Percentiles rank a stretch among this genome's conserved stretches.
Conservation (phyloP, 2,113 vertebrate genomes). For the Urocolius indicus region DNA sequence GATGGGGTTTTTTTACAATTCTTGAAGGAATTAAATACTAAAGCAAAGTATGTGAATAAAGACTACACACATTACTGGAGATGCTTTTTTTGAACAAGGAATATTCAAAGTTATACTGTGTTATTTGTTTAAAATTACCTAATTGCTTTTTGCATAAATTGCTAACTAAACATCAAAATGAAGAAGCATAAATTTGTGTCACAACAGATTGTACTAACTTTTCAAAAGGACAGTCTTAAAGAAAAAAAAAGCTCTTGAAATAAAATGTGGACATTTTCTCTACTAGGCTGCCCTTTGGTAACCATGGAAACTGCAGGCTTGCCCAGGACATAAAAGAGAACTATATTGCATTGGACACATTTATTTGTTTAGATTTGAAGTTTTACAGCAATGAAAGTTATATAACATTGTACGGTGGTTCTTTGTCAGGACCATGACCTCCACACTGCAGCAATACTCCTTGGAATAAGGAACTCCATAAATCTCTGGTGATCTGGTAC, state of each 20-base stretch:
- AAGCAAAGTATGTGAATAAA: background rate
- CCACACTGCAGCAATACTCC: background rate
- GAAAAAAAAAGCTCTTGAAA: background rate
- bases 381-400: background rate
- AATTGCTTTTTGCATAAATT: background rate
- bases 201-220: background rate
- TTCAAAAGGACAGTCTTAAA: background rate
- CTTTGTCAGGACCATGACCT: background rate
- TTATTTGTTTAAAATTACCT: background rate
- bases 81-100: background rate
- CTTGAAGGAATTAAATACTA: background rate
- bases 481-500: slow-evolving; percentile 25
- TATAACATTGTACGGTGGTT: background rate
- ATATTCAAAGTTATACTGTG: background rate
- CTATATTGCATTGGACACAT: background rate
- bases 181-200: background rate
- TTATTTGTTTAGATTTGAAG: slow-evolving; percentile 42
- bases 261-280: background rate
- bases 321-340: slow-evolving; percentile 10
- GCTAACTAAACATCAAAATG: background rate
- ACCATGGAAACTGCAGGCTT: slow-evolving; percentile 49
- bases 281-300: background rate
- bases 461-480: background rate
- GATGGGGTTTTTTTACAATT: background rate
- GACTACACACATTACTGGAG: background rate